A percentile compares a stretch with the other conserved stretches of the same genome.
These are phyloP conservation scores for Synergus laeviventris DNA, from an alignment of 2,888 invertebrate species.

Conservation along the genomic window DNA sequence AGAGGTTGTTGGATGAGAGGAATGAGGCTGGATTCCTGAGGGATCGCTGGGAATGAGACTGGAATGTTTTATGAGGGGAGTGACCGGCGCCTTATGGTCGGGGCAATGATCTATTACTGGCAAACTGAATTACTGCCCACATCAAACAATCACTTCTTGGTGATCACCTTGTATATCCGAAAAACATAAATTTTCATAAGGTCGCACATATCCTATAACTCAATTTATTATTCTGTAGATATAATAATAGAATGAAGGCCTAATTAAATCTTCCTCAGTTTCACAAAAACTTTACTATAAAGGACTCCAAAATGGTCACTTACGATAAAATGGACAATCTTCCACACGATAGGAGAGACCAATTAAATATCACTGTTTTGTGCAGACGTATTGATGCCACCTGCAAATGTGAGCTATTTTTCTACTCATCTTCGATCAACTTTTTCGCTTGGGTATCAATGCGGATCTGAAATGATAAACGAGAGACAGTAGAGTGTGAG, in stretches of 20 bases:
- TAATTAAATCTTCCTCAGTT: too few species aligned
- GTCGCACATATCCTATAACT: not conserved
- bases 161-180: slow-evolving; percentile 47
- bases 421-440: slow-evolving; percentile 8
- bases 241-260: not conserved
- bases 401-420: not conserved
- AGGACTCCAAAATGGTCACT: too few species aligned
- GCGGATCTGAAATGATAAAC: slow-evolving; percentile 35
- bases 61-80: slow-evolving; percentile 71
- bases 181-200: slow-evolving; percentile 3
- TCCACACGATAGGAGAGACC: too few species aligned
- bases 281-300: too few species aligned
- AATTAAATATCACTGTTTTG: too few species aligned
- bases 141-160: slow-evolving; percentile 59
- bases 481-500: slow-evolving; percentile 30
- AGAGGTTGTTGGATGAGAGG: slow-evolving; percentile 57
- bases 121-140: slow-evolving; percentile 64
- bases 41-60: slow-evolving; percentile 68
- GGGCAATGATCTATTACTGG: slow-evolving; percentile 67
- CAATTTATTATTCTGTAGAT: slow-evolving; percentile 39
- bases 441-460: not conserved
- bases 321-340: too few species aligned
- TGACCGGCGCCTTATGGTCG: slow-evolving; percentile 68
- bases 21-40: slow-evolving; percentile 67
- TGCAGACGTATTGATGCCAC: too few species aligned